Evolutionary conservation across 2,113 vertebrate genomes (phyloP).

Genomic region (Scopus umbretta): DNA sequence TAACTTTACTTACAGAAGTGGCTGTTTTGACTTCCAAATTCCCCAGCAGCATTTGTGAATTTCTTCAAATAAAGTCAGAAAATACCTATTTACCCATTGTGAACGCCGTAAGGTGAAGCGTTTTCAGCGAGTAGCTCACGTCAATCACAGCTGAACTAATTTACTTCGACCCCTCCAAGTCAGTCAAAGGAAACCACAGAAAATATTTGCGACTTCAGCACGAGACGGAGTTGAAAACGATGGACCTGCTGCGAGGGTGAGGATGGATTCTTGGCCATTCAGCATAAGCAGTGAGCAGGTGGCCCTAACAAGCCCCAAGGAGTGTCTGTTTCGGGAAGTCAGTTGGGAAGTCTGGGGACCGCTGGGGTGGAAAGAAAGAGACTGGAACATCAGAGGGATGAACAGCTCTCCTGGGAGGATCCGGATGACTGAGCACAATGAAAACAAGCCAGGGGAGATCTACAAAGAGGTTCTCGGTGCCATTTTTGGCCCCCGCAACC

Average conservation of each 20-base stretch:
- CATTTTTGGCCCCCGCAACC: not conserved
- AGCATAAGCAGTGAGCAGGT: not conserved
- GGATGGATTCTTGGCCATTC: not conserved
- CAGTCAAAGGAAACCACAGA: not conserved
- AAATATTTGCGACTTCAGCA: not conserved
- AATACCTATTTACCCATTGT: rapidly evolving
- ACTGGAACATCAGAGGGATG: not conserved
- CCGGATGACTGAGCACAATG: too few relatives aligned
- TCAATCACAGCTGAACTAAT: not conserved
- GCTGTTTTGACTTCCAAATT: not conserved
- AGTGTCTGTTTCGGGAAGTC: not conserved
- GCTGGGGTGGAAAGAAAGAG: not conserved
- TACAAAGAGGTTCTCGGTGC: not conserved
- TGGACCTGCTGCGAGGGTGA: not conserved
- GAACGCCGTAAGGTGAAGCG: not conserved
- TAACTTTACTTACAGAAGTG: rapidly evolving
- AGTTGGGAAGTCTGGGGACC: not conserved
- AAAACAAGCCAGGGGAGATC: not conserved
- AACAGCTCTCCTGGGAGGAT: not conserved
- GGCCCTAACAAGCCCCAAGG: not conserved
- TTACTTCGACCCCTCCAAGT: not conserved
- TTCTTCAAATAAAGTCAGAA: not conserved
- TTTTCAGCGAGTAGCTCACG: not conserved
- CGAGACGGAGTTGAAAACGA: rapidly evolving
- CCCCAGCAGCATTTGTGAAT: not conserved